These are phyloP conservation scores for Planococcus citri DNA, from an alignment of 1,140 invertebrate species.

Conservation along the genomic window DNA sequence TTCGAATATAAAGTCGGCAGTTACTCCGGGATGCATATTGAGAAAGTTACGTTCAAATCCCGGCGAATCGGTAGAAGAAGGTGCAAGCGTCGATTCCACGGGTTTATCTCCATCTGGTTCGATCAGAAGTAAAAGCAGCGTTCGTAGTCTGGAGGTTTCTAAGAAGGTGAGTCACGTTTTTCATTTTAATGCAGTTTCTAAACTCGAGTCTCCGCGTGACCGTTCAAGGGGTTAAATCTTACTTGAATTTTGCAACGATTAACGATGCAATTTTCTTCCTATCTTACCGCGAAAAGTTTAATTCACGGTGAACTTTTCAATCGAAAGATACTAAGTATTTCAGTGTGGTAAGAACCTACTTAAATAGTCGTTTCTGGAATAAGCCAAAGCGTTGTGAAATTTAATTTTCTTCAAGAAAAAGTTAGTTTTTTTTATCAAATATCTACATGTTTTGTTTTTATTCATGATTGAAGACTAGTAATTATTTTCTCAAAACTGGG, in stretches of 20 bases:
- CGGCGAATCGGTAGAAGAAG: conserved; percentile 19
- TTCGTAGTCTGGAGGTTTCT: background rate
- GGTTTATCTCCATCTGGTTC: conserved; percentile 1
- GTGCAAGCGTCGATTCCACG: background rate
- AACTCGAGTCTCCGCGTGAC: too few species aligned
- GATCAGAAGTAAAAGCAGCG: background rate
- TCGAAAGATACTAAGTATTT: background rate
- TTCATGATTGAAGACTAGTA: too few species aligned
- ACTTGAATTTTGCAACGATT: background rate
- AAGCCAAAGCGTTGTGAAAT: too few species aligned
- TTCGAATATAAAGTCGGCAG: background rate
- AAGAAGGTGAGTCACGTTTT: background rate
- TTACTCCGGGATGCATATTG: background rate
- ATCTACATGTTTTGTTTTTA: too few species aligned
- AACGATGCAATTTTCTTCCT: background rate
- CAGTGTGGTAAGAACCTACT: too few species aligned
- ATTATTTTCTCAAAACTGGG: too few species aligned
- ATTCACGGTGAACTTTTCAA: background rate
- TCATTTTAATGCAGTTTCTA: background rate
- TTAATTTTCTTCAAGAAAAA: too few species aligned
- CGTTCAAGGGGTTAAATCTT: too few species aligned
- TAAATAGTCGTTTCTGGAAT: too few species aligned
- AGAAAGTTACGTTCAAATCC: conserved; percentile 9
- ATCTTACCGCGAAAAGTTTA: background rate
- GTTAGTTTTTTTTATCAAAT: too few species aligned